These are phyloP conservation scores for Helicoverpa zea DNA, from an alignment of 1,140 invertebrate species.

Conservation along the genomic window DNA sequence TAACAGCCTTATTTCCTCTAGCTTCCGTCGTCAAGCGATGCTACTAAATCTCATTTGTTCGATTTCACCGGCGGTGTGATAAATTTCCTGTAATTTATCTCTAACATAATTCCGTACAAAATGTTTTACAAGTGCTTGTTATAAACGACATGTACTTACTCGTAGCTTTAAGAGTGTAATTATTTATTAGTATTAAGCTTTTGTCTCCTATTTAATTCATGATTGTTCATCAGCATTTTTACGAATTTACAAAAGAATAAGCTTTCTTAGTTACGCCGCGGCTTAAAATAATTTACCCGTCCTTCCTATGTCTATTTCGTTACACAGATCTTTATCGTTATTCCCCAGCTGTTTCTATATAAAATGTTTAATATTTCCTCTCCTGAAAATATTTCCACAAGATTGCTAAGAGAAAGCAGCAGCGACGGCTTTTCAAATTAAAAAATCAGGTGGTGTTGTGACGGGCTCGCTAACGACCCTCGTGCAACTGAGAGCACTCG, in stretches of 20 bases:
- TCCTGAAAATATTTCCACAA: constrained; percentile 8
- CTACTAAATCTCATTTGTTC: constrained; percentile 48
- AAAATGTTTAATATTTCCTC: background rate
- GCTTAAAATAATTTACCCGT: no score
- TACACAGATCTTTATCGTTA: no score
- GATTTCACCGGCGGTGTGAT: constrained; percentile 37
- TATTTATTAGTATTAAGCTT: no score
- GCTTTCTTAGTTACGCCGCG: no score
- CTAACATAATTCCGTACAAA: constrained; percentile 35
- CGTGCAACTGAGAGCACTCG: constrained; percentile 64
- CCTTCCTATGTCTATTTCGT: no score
- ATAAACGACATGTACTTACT: background rate
- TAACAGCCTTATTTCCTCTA: constrained; percentile 24
- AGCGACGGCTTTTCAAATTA: constrained; percentile 59
- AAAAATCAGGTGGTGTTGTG: constrained; percentile 58
- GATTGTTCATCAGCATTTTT: no score
- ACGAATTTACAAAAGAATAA: no score
- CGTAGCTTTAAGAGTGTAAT: no score
- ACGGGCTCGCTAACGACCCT: constrained; percentile 68
- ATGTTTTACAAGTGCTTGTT: constrained; percentile 23
- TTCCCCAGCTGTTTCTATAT: background rate
- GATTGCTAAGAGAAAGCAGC: constrained; percentile 52
- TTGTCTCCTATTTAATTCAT: no score
- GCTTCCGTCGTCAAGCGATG: constrained; percentile 27
- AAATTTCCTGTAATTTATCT: constrained; percentile 48